Evolutionary conservation across 2,113 vertebrate genomes (phyloP).

Genomic region (Antechinus stuartii): DNA sequence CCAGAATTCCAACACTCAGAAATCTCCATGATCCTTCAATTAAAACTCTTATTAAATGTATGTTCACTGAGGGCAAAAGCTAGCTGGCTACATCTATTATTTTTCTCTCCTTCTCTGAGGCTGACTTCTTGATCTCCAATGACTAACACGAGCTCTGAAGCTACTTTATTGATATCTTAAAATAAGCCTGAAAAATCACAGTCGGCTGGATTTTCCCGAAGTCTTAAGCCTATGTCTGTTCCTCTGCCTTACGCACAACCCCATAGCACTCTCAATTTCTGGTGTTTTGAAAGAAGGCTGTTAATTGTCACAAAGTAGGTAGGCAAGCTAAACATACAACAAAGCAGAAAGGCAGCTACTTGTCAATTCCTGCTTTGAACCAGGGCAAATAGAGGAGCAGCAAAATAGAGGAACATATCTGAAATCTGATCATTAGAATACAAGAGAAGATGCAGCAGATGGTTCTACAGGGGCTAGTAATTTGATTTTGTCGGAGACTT

Average conservation of each 20-base stretch:
- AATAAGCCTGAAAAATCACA: not conserved
- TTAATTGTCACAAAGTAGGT: not conserved
- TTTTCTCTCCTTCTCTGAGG: not conserved
- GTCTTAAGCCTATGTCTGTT: not conserved
- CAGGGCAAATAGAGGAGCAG: not conserved
- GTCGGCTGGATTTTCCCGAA: not conserved
- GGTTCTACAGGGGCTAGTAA: not conserved
- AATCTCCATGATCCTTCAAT: not conserved
- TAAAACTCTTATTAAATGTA: not conserved
- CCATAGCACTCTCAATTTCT: not conserved
- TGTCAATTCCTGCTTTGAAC: not conserved
- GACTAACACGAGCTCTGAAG: not conserved
- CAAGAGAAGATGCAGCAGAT: not conserved
- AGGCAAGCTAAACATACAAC: not conserved
- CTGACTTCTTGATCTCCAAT: not conserved
- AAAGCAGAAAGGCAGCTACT: not conserved
- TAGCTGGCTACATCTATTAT: not conserved
- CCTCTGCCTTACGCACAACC: not conserved
- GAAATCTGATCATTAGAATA: not conserved
- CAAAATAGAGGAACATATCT: not conserved
- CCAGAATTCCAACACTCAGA: not conserved
- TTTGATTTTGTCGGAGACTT: not conserved
- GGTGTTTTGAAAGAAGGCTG: not conserved
- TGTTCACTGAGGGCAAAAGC: not conserved
- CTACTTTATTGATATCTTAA: not conserved